Conservation (phyloP, 2,888 invertebrate genomes). For the Sericinus montela region DNA sequence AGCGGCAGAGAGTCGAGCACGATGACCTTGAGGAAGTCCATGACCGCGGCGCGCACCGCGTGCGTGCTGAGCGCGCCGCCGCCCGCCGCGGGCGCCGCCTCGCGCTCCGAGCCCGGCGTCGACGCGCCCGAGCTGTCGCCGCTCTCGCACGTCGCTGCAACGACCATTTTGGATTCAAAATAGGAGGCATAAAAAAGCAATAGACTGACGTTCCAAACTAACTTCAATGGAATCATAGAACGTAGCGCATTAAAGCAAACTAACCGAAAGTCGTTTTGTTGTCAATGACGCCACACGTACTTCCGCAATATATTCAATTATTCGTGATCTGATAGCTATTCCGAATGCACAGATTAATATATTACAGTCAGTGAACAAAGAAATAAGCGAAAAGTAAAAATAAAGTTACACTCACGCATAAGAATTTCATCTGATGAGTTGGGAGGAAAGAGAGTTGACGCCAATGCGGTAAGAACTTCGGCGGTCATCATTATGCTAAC, state of each 20-base stretch:
- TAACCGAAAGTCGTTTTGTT: no score
- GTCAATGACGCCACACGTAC: no score
- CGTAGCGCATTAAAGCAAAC: no score
- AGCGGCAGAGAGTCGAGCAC: conserved; percentile 95
- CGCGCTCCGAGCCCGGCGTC: conserved; percentile 83
- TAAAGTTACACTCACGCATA: conserved; percentile 54
- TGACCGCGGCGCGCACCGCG: conserved; percentile 92
- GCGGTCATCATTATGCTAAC: conserved; percentile 94
- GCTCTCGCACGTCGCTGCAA: conserved; percentile 77
- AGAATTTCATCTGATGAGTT: conserved; percentile 63
- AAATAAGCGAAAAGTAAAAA: no score
- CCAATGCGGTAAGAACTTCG: conserved; percentile 92
- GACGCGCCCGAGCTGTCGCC: conserved; percentile 89
- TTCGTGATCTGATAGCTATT: no score
- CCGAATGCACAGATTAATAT: no score
- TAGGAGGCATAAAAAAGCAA: no score
- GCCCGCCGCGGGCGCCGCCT: conserved; percentile 68
- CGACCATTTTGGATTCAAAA: no score
- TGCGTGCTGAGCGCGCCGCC: conserved; percentile 82
- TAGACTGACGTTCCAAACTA: no score
- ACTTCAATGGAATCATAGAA: no score
- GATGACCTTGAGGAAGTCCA: conserved; percentile 96
- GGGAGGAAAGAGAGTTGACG: conserved; percentile 90
- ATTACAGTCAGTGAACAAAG: no score
- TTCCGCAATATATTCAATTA: no score